A percentile compares a stretch with the other conserved stretches of the same genome.
Evolutionary conservation across 2,888 invertebrate genomes (phyloP).

Genomic region (Troides oblongomaculatus): DNA sequence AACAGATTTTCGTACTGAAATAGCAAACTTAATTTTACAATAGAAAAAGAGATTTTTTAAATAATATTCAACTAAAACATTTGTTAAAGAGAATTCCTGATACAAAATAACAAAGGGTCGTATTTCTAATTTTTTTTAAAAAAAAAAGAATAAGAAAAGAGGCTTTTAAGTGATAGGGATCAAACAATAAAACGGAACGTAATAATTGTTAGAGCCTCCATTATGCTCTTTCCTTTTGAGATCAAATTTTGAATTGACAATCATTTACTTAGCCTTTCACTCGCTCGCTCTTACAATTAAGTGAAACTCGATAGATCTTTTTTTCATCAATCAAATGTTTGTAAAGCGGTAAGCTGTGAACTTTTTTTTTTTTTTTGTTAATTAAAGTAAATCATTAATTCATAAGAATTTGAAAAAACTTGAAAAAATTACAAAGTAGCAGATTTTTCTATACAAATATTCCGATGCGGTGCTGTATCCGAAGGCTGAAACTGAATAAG

Average conservation of each 20-base stretch:
- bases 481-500: no score
- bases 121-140: background rate
- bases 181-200: conserved; percentile 20
- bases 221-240: conserved; percentile 21
- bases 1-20: background rate
- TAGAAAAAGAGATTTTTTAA: background rate
- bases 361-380: no score
- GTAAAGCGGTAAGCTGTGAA: background rate
- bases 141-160: conserved; percentile 9
- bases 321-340: conserved; percentile 9
- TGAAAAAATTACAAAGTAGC: no score
- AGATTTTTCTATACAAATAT: no score
- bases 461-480: no score
- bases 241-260: conserved; percentile 26
- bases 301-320: conserved; percentile 11
- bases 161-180: conserved; percentile 22
- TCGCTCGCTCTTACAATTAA: conserved; percentile 12
- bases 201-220: conserved; percentile 21
- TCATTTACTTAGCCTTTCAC: conserved; percentile 13
- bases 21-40: background rate
- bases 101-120: conserved; percentile 9
- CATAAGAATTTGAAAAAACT: no score
- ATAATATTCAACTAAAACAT: background rate
- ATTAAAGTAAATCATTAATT: no score
- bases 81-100: conserved; percentile 3